These are phyloP conservation scores for Mellilla xanthometata DNA, from an alignment of 2,888 invertebrate species.

Conservation along the genomic window DNA sequence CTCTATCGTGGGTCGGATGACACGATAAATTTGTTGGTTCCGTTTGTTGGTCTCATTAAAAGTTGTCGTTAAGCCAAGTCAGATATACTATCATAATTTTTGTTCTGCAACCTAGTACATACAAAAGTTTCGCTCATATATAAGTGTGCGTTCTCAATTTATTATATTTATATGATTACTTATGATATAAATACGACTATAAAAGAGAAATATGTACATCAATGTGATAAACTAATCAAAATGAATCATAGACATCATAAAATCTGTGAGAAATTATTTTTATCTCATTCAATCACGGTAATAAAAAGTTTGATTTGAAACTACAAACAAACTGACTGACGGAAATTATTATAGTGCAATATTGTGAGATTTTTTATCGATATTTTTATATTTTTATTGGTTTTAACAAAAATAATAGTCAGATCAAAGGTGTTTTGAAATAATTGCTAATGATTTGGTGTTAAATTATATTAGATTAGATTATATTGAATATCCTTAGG, in stretches of 20 bases:
- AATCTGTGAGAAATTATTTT: slow-evolving; percentile 7
- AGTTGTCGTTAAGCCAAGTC: too few species aligned
- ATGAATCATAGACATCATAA: slow-evolving; percentile 2
- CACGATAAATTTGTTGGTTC: too few species aligned
- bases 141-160: too few species aligned
- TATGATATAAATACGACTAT: too few species aligned
- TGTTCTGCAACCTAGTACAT: too few species aligned
- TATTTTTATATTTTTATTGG: neutral
- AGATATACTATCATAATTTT: too few species aligned
- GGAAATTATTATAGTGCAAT: slow-evolving; percentile 4
- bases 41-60: too few species aligned
- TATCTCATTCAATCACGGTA: slow-evolving; percentile 5
- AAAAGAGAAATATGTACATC: neutral
- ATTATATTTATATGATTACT: too few species aligned
- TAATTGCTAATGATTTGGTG: slow-evolving; percentile 1
- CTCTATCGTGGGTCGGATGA: too few species aligned
- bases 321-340: slow-evolving; percentile 10
- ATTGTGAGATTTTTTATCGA: slow-evolving; percentile 2
- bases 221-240: slow-evolving; percentile 2
- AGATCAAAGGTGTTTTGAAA: neutral
- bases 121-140: too few species aligned
- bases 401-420: slow-evolving; percentile 1
- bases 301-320: slow-evolving; percentile 11
- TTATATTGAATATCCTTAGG: neutral
- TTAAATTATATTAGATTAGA: slow-evolving; percentile 4